These are phyloP conservation scores for Cydia pomonella DNA, from an alignment of 1,140 invertebrate species.

Conservation along the genomic window DNA sequence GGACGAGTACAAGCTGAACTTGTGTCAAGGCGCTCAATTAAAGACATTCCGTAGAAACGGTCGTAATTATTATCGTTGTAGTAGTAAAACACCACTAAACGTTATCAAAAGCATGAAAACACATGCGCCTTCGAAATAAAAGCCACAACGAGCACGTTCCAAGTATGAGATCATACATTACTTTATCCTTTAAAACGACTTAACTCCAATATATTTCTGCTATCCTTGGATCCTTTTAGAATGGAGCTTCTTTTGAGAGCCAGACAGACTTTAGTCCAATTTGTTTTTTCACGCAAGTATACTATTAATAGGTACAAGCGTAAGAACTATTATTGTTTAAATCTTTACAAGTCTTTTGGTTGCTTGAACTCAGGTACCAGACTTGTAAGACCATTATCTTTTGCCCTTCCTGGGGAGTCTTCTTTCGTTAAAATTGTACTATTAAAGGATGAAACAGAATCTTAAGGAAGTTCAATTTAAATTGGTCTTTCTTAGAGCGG, in stretches of 20 bases:
- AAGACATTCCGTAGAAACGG: background rate
- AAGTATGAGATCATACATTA: constrained; percentile 23
- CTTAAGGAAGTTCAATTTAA: background rate
- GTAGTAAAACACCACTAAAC: constrained; percentile 15
- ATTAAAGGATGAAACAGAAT: background rate
- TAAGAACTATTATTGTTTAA: constrained; percentile 15
- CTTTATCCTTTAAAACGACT: background rate
- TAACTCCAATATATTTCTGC: background rate
- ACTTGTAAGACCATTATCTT: background rate
- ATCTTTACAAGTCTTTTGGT: background rate
- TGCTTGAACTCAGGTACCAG: background rate
- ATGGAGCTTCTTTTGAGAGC: background rate
- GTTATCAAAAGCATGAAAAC: constrained; percentile 15
- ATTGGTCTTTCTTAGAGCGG: background rate
- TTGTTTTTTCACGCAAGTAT: constrained; percentile 3
- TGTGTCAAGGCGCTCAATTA: background rate
- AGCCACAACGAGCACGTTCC: background rate
- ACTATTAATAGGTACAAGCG: background rate
- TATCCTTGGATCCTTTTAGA: background rate
- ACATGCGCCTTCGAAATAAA: constrained; percentile 19
- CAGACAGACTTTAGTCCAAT: background rate
- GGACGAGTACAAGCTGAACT: background rate
- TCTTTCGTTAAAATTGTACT: background rate
- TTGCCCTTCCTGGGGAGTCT: background rate
- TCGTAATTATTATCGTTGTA: background rate